Base-by-base conservation (phyloP, 2,797 vertebrate genomes). In the Hippoglossus hippoglossus region DNA sequence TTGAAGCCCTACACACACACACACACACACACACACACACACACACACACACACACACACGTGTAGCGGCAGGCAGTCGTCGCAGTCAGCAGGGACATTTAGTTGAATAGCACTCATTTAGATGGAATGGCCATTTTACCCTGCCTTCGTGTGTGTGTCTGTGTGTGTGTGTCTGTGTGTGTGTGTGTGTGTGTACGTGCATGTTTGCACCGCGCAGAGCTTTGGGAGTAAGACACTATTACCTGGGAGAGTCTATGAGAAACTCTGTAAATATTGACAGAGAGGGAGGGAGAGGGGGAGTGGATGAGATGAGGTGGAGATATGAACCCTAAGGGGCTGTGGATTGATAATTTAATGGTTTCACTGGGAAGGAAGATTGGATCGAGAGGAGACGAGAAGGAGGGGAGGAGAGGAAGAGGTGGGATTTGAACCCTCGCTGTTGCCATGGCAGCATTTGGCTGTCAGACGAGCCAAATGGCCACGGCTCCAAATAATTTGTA, bases 261-360 rank as follows among this genome's bases (percentile, higher is more conserved):
- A 85, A 76, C 85, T 88, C 73, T 69, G 89, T 91, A 91, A 92
- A 92, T 89, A 92, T 91, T 92, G 89, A 90, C 84, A 63, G 75
- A 80, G 75, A 4, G 68, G 0, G 63, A 57, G 73, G 49, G 59
- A 51, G 58, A 31, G 64, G 25, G 64, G 25, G 68, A 49, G 57
- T 39, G 58, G 69, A 67, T 0, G 83, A 79, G 82, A 84, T 81
- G 87, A 87, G 77, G 57, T 21, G 57, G 25, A 69, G 83, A 75
- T 89, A 84, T 87, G 84, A 85, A 88, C 73, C 85, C 82, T 63
- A 77, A 72, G 82, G 84, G 73, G 31, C 5, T 67, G 64, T 46
- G 82, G 79, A 74, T 82, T 88, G 84, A 86, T 90, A 83, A 89
- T 87, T 87, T 87, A 85, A 90, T 91, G 89, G 87, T 90, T 91